Percentiles rank a stretch among this genome's conserved stretches.
Conservation (phyloP, 2,113 vertebrate genomes). For the Tretioscincus oriximinensis region DNA sequence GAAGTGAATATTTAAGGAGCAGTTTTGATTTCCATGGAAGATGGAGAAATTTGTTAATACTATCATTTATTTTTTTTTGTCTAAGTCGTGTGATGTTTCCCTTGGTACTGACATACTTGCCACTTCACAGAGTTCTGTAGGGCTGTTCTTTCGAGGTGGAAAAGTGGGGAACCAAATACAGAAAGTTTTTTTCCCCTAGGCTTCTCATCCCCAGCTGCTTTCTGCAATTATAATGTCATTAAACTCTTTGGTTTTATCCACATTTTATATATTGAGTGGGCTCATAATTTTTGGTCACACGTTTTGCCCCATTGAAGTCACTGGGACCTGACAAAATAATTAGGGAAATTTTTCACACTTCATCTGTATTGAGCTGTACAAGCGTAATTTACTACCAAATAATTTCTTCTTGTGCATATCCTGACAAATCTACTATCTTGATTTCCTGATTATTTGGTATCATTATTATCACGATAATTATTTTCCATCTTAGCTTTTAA, state of each 20-base stretch:
- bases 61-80: slow-evolving; percentile 36
- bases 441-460: neutral
- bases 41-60: slow-evolving; percentile 37
- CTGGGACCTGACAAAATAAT: neutral
- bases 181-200: slow-evolving; percentile 37
- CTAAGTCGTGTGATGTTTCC: slow-evolving; percentile 48
- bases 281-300: neutral
- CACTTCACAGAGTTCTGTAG: slow-evolving; percentile 43
- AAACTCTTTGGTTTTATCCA: neutral
- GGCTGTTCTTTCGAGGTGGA: slow-evolving; percentile 56
- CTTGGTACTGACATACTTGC: slow-evolving; percentile 48
- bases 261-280: neutral
- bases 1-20: slow-evolving; percentile 54
- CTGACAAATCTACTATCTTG: neutral
- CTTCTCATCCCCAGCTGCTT: neutral
- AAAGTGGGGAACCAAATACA: slow-evolving; percentile 32
- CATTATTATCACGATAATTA: too few relatives aligned
- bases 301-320: neutral
- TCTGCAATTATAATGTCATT: neutral
- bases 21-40: slow-evolving; percentile 48
- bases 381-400: neutral
- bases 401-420: neutral
- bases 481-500: too few relatives aligned
- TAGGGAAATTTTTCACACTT: neutral
- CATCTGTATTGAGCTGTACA: neutral